Percentiles rank a stretch among this genome's conserved stretches.
Evolutionary conservation across 2,888 invertebrate species (phyloP).

Genomic region (Hofmannophila pseudospretella): DNA sequence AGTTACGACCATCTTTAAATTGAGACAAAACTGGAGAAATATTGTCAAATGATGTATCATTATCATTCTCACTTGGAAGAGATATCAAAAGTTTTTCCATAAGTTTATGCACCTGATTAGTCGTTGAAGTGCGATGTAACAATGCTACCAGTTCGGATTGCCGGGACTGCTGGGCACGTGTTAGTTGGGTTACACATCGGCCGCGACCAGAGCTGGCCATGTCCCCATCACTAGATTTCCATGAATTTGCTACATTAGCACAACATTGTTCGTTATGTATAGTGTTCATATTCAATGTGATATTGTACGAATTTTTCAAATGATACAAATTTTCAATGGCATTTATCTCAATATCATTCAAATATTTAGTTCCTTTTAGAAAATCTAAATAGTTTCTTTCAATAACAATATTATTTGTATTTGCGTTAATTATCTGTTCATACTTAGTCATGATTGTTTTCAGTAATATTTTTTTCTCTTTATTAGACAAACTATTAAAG

Average conservation of each 20-base stretch:
- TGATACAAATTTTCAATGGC: conserved; percentile 57
- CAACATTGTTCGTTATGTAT: conserved; percentile 45
- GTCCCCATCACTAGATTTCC: conserved; percentile 30
- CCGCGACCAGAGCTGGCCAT: conserved; percentile 40
- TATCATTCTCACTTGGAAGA: conserved; percentile 17
- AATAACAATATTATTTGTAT: conserved; percentile 28
- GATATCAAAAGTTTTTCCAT: conserved; percentile 46
- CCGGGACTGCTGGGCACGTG: conserved; percentile 33
- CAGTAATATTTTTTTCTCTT: conserved; percentile 45
- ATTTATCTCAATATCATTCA: conserved; percentile 41
- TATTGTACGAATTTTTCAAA: conserved; percentile 56
- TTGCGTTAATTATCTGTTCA: conserved; percentile 54
- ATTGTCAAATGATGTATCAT: conserved; percentile 17
- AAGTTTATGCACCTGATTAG: conserved; percentile 43
- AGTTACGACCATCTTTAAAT: conserved; percentile 52
- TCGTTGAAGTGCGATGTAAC: conserved; percentile 49
- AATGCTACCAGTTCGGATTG: conserved; percentile 37
- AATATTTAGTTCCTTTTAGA: conserved; percentile 51
- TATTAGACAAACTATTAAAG: conserved; percentile 40
- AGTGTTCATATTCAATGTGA: conserved; percentile 42
- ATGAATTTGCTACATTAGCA: conserved; percentile 29
- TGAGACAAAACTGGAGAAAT: conserved; percentile 29
- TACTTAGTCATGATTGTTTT: conserved; percentile 54
- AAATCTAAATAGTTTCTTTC: conserved; percentile 71
- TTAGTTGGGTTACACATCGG: conserved; percentile 41